Evolutionary conservation across 2,888 invertebrate species (phyloP).

Genomic region (Zootermopsis nevadensis): DNA sequence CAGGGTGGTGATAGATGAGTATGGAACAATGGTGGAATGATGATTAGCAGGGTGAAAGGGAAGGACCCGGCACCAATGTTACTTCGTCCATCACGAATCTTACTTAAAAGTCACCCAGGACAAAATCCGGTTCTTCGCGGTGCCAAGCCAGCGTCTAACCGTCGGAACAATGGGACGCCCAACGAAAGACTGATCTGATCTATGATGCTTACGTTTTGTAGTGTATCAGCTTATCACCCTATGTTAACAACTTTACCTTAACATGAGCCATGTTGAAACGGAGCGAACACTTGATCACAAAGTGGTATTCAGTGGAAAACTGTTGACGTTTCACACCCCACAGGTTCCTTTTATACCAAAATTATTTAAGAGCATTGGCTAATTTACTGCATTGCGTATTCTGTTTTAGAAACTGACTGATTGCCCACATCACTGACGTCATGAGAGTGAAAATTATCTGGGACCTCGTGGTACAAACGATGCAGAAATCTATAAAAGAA

Average conservation of each 20-base stretch:
- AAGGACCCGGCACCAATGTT: no score
- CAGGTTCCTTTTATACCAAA: conserved; percentile 25
- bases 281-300: background rate
- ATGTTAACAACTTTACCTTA: background rate
- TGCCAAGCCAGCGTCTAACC: no score
- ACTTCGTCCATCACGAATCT: no score
- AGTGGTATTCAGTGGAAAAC: background rate
- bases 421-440: conserved; percentile 8
- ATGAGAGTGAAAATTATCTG: conserved; percentile 10
- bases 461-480: conserved; percentile 35
- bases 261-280: conserved; percentile 1
- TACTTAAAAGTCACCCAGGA: no score
- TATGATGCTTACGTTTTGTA: background rate
- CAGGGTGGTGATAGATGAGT: no score
- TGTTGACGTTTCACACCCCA: conserved; percentile 23
- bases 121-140: no score
- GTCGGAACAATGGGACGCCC: no score
- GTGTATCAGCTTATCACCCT: background rate
- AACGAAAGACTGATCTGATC: no score
- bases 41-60: no score
- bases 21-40: no score
- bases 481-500: conserved; percentile 14
- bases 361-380: conserved; percentile 27
- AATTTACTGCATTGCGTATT: conserved; percentile 30
- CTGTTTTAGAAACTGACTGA: conserved; percentile 16